Percentiles rank a stretch among this genome's conserved stretches.
These are phyloP conservation scores for Loriculus beryllinus DNA, from an alignment of 2,797 vertebrate genomes.

Conservation along the genomic window DNA sequence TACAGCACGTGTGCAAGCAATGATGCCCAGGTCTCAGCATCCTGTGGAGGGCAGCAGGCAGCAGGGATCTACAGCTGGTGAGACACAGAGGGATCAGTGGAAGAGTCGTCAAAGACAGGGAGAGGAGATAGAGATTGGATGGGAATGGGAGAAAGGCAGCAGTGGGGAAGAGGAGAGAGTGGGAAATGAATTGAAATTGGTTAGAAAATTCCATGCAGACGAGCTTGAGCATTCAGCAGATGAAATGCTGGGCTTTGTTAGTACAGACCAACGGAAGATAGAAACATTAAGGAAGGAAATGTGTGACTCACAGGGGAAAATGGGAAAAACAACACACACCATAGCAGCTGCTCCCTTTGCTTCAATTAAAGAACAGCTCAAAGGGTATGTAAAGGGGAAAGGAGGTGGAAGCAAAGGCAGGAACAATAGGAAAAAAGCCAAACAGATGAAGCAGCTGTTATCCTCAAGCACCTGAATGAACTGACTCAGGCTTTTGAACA, in stretches of 20 bases:
- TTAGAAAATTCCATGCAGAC: slow-evolving; percentile 56
- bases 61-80: not conserved
- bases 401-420: slow-evolving; percentile 37
- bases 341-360: slow-evolving; percentile 72
- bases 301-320: slow-evolving; percentile 71
- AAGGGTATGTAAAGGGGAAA: slow-evolving; percentile 68
- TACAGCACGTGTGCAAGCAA: fast-evolving
- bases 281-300: slow-evolving; percentile 74
- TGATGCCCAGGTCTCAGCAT: not conserved
- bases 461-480: slow-evolving; percentile 36
- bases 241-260: slow-evolving; percentile 72
- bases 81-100: not conserved
- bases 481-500: not conserved
- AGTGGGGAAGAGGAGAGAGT: not conserved
- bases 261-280: slow-evolving; percentile 67
- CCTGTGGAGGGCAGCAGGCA: not conserved
- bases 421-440: not conserved
- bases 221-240: slow-evolving; percentile 55
- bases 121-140: not conserved
- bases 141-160: not conserved
- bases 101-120: not conserved
- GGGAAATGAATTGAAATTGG: slow-evolving; percentile 42
- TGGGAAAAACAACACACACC: slow-evolving; percentile 66
- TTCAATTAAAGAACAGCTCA: slow-evolving; percentile 75
- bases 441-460: slow-evolving; percentile 46